Base-by-base conservation (phyloP, 1,140 invertebrate genomes). In the Brachionus sp. region DNA sequence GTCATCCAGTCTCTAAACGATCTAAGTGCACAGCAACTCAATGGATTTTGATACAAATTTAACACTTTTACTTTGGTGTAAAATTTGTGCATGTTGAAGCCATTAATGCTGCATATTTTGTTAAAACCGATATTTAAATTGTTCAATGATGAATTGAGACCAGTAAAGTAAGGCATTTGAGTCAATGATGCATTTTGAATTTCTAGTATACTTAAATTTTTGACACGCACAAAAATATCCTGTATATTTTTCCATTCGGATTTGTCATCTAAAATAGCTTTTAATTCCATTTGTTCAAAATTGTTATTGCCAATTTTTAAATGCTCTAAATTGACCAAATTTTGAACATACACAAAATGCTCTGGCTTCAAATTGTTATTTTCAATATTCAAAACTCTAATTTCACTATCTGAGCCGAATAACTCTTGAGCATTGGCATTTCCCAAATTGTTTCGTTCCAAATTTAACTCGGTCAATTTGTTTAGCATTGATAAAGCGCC, bases 301-400 rank as follows among this genome's bases (percentile, higher is more conserved):
- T 80, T 80, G 39, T 80, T 80, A n/a, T 75, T 57, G 2, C 37
- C 77, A 19, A 80, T 33, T 62, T 37, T 57, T 7, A 80, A 35
- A 3, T 62, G 46, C 37, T 66, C 77, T 33, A 80, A 80, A 44
- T 80, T 80, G 19, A 80, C 12, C 13, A 62, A 62, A 80, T 39
- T 62, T 23, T 42, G n/a, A 12, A 57, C 19, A 12, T 25, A 80
- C 6, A 35, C 12, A 33, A 80, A 66, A 62, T 80, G 77, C 0
- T 62, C n/a, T 16, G 10, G 33, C 13, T n/a, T 57, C 13, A 80
- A 39, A 39, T 23, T 12, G 33, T 80, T 80, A 29, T 57, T 19
- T 12, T 80, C 77, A 19, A 80, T 3, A 29, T 80, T 80, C 19
- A 80, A 44, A 10, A 19, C 3, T 62, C n/a, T 80, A 0, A 80